A percentile compares a stretch with the other conserved stretches of the same genome.
Conservation (phyloP, 2,113 vertebrate species). For the Cichladusa arquata region DNA sequence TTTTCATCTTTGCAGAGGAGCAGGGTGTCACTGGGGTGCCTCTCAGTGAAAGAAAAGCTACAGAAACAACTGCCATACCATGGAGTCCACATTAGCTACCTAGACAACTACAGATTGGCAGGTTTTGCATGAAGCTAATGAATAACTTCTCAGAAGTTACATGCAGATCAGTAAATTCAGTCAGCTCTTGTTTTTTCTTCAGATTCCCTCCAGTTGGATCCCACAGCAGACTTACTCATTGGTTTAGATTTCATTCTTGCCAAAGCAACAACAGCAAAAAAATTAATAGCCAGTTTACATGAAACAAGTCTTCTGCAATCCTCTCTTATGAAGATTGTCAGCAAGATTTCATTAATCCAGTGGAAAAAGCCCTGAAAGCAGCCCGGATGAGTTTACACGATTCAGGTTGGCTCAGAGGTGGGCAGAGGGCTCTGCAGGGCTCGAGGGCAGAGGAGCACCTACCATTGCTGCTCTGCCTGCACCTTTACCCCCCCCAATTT, state of each 20-base stretch:
- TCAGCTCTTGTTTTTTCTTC: not conserved
- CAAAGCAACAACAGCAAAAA: not conserved
- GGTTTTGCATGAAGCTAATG: not conserved
- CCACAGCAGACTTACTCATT: not conserved
- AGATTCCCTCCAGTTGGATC: not conserved
- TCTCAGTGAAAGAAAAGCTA: not conserved
- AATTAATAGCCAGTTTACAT: not conserved
- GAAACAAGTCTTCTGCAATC: not conserved
- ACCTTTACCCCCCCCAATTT: not conserved
- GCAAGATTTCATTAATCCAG: not conserved
- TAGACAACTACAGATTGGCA: not conserved
- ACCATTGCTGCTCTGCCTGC: too few species aligned
- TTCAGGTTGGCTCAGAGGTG: not conserved
- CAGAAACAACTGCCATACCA: not conserved
- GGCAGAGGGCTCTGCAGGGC: not conserved
- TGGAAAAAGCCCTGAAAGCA: not conserved
- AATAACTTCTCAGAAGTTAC: not conserved
- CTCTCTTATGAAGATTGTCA: not conserved
- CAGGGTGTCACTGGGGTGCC: not conserved
- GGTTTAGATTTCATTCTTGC: not conserved
- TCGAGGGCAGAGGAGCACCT: fast-evolving
- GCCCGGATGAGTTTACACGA: not conserved
- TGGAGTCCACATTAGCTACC: not conserved
- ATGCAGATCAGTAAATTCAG: not conserved
- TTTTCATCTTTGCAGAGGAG: not conserved